Evolutionary conservation across 2,888 invertebrate genomes (phyloP).

Genomic region (Habroteleia sp.): DNA sequence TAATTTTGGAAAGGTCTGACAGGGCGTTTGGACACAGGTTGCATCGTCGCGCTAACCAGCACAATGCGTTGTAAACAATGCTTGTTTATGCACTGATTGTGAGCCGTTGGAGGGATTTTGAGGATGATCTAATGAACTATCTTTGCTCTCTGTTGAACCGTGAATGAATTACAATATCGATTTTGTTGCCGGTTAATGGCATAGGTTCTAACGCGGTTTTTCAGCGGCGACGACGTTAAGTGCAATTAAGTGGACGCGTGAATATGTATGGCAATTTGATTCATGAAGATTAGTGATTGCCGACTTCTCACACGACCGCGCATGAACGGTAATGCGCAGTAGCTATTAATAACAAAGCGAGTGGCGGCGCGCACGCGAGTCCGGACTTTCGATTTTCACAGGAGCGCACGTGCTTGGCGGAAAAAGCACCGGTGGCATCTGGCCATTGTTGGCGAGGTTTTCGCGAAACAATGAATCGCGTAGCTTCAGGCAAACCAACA

Average conservation of each 20-base stretch:
- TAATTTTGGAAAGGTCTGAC: not conserved
- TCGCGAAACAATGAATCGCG: constrained; percentile 9
- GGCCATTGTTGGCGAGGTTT: constrained; percentile 44
- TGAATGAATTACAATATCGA: constrained; percentile 57
- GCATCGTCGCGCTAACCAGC: constrained; percentile 4
- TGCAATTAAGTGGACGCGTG: constrained; percentile 67
- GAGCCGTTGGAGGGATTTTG: constrained; percentile 24
- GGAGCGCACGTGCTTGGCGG: constrained; percentile 27
- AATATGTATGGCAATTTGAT: constrained; percentile 70
- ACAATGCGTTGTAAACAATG: constrained; percentile 28
- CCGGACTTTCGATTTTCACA: constrained; percentile 58
- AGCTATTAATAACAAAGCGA: constrained; percentile 76
- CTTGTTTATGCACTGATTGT: constrained; percentile 40
- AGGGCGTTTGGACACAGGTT: not conserved
- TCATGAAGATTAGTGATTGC: constrained; percentile 72
- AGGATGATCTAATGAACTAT: constrained; percentile 35
- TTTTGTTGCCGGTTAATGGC: constrained; percentile 45
- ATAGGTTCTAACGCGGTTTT: constrained; percentile 57
- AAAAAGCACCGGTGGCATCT: constrained; percentile 48
- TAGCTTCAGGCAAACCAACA: not conserved
- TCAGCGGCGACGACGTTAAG: constrained; percentile 66
- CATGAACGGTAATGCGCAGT: constrained; percentile 77
- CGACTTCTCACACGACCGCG: constrained; percentile 70
- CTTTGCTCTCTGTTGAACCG: constrained; percentile 50
- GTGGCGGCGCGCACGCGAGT: constrained; percentile 60